Base-by-base conservation (phyloP, 2,113 vertebrate genomes). In the Scatophagus argus region DNA sequence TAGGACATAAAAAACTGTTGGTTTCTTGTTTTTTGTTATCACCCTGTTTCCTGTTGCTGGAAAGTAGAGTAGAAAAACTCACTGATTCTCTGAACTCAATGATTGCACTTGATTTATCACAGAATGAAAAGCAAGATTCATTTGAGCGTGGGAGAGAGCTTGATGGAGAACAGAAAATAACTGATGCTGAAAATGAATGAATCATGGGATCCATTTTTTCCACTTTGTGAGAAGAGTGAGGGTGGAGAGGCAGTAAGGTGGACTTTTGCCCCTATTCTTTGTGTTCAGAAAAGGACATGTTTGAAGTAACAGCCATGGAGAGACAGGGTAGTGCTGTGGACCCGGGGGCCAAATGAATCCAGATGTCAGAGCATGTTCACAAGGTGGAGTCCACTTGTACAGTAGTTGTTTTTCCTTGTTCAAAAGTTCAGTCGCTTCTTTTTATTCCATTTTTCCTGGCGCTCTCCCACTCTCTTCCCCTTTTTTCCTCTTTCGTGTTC, bases 301-400 rank as follows among this genome's bases (percentile, higher is more conserved):
- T 85, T 89, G 79, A 81, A 87, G 79, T 87, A 72, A 77, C 34
- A 71, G 68, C 69, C 75, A 71, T 21, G 77, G 73, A 89, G 84
- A 89, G 74, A 85, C 66, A 64, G 67, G 66, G 82, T 90, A 87
- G 82, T 84, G 60, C 51, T 77, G 47, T 3, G 87, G 81, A 55
- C 79, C 86, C 69, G 52, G 83, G 77, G 90, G 86, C 91, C 87
- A 89, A 92, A 87, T 88, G 78, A 82, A 91, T 89, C 90, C 91
- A 93, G 90, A 93, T 93, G 91, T 93, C 59, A 65, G 62, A 38
- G 46, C 79, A 47, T 90, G 87, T 88, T 92, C 86, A 71, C 83
- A 87, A 91, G 85, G 88, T 91, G 87, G 88, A 88, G 79, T 80
- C 86, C 65, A 56, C 77, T 87, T 86, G 81, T 89, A 89, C 89